Percentiles rank a stretch among this genome's conserved stretches.
phyloP scores from a whole-genome alignment of 2,888 invertebrate species.

The Acleris sparsana region DNA sequence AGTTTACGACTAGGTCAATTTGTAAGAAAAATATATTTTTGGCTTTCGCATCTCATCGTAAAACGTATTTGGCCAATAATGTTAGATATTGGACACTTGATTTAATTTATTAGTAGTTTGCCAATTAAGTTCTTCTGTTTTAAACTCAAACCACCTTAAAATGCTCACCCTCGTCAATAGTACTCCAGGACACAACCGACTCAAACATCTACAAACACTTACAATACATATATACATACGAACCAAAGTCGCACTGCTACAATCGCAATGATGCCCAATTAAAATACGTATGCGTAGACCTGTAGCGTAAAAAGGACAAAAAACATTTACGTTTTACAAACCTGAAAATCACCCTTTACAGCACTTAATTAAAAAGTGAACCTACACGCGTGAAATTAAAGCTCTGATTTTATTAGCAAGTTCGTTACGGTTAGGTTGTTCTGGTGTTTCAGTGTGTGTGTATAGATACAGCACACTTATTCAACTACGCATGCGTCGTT shows the following conservation, averaged over 20 bases:
- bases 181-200: too few species aligned
- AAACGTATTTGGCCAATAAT: too few species aligned
- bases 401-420: slow-evolving; percentile 40
- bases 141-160: too few species aligned
- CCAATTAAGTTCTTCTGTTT: too few species aligned
- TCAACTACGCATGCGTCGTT: slow-evolving; percentile 65
- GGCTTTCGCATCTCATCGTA: too few species aligned
- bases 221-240: not conserved
- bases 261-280: slow-evolving; percentile 51
- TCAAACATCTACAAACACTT: not conserved
- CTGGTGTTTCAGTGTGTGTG: slow-evolving; percentile 67
- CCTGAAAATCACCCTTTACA: slow-evolving; percentile 55
- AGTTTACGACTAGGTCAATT: too few species aligned
- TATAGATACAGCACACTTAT: slow-evolving; percentile 48
- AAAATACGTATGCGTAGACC: slow-evolving; percentile 62
- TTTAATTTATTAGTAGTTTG: too few species aligned
- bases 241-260: slow-evolving; percentile 39
- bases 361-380: slow-evolving; percentile 38
- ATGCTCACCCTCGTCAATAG: too few species aligned
- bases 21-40: too few species aligned
- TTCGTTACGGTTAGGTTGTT: slow-evolving; percentile 57
- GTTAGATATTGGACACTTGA: too few species aligned
- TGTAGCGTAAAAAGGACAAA: slow-evolving; percentile 52
- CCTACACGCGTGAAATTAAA: slow-evolving; percentile 40
- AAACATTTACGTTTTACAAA: slow-evolving; percentile 51